Evolutionary conservation across 2,797 vertebrate species (phyloP), one percentile per base, ranked within the genome.

Genomic region (Spheniscus humboldti): DNA sequence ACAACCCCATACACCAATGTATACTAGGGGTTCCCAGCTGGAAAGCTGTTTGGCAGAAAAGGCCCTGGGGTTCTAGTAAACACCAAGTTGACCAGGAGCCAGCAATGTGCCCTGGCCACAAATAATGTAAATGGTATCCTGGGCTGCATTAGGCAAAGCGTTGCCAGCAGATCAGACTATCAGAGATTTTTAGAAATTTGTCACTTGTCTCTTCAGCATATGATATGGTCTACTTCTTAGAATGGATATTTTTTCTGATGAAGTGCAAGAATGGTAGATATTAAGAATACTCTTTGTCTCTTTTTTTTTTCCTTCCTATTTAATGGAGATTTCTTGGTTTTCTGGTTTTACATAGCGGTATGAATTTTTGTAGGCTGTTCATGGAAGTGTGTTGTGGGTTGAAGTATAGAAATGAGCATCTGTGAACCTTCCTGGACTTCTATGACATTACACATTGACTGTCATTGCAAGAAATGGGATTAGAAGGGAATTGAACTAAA

Each of bases 21-120:
- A n/a, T 27, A 13, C 4, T 33, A 7, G 2, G 9, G 0, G 0
- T 15, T 62, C 25, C 19, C 18, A 9, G 0, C 13, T 57, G 15
- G 22, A 60, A 80, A 63, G n/a, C 17, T 45, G 5, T 43, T 55
- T 33, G 20, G 14, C 33, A n/a, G 45, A 86, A 73, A 25, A 68
- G 5, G 24, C 9, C 3, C 6, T 41, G 7, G 33, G 7, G 5
- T 41, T 62, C 15, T 19, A 22, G 9, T 18, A 27, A 39, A 31
- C 3, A 33, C 13, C 45, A 23, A 59, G 8, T 6, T 56, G 33
- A 60, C 15, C 22, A 62, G 12, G 6, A 73, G 4, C 6, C 52
- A 93, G 3, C 8, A 52, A 48, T 7, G 3, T 30, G 7, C 7
- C 31, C 6, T 37, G 41, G 11, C 19, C 11, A 5, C 35, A 69